Evolutionary conservation across 2,888 invertebrate genomes (phyloP).

Genomic region (Nymphalis urticae): DNA sequence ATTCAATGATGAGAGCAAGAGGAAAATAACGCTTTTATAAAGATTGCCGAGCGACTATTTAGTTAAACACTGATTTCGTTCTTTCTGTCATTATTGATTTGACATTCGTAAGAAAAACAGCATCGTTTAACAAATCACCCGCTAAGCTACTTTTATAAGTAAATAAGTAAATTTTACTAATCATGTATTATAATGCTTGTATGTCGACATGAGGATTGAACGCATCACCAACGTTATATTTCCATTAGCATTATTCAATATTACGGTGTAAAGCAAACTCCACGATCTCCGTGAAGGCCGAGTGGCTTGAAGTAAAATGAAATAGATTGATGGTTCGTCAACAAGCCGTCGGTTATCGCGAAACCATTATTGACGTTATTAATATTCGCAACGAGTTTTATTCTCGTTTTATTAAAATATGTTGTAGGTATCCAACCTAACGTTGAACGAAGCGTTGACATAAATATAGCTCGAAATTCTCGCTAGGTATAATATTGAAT

Average conservation of each 20-base stretch:
- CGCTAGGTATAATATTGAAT: too few relatives aligned
- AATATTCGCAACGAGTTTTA: slow-evolving; percentile 5
- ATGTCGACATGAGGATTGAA: background rate
- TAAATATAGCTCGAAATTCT: too few relatives aligned
- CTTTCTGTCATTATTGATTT: too few relatives aligned
- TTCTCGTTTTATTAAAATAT: background rate
- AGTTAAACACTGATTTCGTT: too few relatives aligned
- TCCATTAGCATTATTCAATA: background rate
- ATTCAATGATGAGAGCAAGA: too few relatives aligned
- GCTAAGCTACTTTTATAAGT: too few relatives aligned
- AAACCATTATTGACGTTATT: slow-evolving; percentile 12
- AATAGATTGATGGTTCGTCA: slow-evolving; percentile 58
- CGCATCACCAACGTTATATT: background rate
- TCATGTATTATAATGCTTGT: too few relatives aligned
- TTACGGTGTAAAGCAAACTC: background rate
- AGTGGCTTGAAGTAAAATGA: slow-evolving; percentile 50
- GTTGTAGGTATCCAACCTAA: background rate
- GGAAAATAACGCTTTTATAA: background rate
- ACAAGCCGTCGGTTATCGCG: slow-evolving; percentile 26
- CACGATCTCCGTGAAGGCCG: background rate
- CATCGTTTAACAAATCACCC: too few relatives aligned
- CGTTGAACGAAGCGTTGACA: too few relatives aligned
- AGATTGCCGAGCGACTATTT: too few relatives aligned
- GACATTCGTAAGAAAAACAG: too few relatives aligned
- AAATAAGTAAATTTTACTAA: too few relatives aligned